A percentile compares a stretch with the other conserved stretches of the same genome.
Conservation (phyloP, 2,888 invertebrate genomes). For the Leptura quadrifasciata region DNA sequence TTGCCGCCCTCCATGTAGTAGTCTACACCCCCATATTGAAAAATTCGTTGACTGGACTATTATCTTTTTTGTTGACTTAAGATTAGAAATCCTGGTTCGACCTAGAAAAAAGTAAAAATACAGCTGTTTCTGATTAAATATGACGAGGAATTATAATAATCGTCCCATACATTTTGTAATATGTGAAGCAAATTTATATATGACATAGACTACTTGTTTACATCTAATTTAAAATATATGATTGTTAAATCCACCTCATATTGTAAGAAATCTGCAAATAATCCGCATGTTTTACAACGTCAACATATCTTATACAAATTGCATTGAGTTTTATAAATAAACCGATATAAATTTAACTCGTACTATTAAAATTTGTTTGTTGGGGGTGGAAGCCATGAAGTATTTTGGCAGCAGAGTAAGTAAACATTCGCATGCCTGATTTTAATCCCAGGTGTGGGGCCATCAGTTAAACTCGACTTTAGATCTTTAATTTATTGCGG, state of each 20-base stretch:
- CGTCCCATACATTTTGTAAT: not conserved
- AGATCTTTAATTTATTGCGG: constrained; percentile 39
- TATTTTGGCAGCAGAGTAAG: constrained; percentile 25
- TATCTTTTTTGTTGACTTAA: too few species aligned
- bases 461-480: constrained; percentile 35
- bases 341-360: constrained; percentile 29
- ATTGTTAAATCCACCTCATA: not conserved
- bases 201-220: not conserved
- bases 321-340: constrained; percentile 27
- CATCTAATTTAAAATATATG: not conserved
- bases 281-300: constrained; percentile 13
- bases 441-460: constrained; percentile 34
- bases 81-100: too few species aligned
- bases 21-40: too few species aligned
- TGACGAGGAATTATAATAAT: not conserved
- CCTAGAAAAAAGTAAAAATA: too few species aligned
- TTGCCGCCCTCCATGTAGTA: too few species aligned
- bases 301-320: not conserved
- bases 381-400: constrained; percentile 24
- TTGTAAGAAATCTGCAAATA: not conserved
- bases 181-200: not conserved
- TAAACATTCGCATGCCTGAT: constrained; percentile 27
- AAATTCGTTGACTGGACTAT: too few species aligned
- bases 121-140: too few species aligned
- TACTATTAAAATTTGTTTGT: constrained; percentile 15